Percentiles rank a stretch among this genome's conserved stretches.
phyloP scores from a whole-genome alignment of 2,797 vertebrate genomes.

The Bovichtus variegatus region DNA sequence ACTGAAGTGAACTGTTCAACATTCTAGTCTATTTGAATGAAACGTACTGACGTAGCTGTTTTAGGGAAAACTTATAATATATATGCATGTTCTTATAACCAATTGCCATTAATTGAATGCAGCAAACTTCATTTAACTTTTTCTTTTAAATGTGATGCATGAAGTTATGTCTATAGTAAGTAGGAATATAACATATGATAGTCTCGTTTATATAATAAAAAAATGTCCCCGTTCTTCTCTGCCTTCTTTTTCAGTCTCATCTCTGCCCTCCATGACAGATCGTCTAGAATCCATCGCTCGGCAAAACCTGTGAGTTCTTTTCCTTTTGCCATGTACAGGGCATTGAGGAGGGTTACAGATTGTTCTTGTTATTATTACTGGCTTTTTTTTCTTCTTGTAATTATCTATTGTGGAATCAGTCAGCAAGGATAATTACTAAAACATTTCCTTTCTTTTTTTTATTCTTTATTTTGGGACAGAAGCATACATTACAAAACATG shows the following conservation, averaged over 20 bases:
- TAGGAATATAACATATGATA: neutral
- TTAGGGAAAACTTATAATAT: neutral
- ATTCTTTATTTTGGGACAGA: no score
- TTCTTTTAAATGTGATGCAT: neutral
- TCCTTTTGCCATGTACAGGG: neutral
- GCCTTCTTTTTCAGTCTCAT: conserved; percentile 87
- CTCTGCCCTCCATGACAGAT: conserved; percentile 96
- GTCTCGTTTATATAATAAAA: neutral
- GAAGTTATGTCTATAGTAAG: neutral
- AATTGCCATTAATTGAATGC: neutral
- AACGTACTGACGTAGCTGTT: neutral
- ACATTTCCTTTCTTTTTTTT: no score
- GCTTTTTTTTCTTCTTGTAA: neutral
- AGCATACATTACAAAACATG: no score
- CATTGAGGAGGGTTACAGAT: neutral
- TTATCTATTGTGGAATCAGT: neutral
- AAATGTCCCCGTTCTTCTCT: neutral
- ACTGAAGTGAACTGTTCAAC: neutral
- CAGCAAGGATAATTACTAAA: neutral
- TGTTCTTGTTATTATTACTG: neutral
- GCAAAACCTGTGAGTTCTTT: conserved; percentile 91
- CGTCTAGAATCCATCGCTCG: conserved; percentile 97
- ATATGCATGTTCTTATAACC: neutral
- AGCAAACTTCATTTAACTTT: neutral
- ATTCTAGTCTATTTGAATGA: neutral